phyloP scores from a whole-genome alignment of 1,140 invertebrate genomes.

The Drosophila trapezifrons region DNA sequence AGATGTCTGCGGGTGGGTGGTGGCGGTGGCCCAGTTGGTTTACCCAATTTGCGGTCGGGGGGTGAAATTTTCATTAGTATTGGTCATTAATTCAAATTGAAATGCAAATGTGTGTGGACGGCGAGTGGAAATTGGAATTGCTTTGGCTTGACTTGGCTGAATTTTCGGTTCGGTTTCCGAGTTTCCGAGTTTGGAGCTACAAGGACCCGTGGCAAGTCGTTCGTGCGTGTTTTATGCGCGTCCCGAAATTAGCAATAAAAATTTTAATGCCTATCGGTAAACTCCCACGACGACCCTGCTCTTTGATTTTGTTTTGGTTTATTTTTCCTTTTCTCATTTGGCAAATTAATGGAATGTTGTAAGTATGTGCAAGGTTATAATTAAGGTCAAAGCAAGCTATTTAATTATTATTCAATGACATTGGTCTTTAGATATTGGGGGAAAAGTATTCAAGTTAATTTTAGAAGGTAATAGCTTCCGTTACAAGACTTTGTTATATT shows the following conservation, averaged over 20 bases:
- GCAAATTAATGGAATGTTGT: conserved; percentile 28
- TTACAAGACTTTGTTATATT: too few species aligned
- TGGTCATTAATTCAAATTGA: conserved; percentile 82
- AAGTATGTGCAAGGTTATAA: conserved; percentile 23
- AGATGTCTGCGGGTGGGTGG: conserved; percentile 87
- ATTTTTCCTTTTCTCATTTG: conserved; percentile 13
- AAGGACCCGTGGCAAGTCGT: conserved; percentile 26
- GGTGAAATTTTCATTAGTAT: conserved; percentile 77
- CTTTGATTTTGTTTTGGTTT: conserved; percentile 14
- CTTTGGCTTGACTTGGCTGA: conserved; percentile 29
- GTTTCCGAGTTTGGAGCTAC: not conserved
- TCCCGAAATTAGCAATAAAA: conserved; percentile 78
- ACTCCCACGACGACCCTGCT: conserved; percentile 10
- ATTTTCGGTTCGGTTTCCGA: conserved; percentile 4
- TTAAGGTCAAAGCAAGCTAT: conserved; percentile 2
- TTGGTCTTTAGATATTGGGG: not conserved
- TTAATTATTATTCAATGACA: not conserved
- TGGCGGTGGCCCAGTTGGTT: conserved; percentile 20
- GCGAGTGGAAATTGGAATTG: conserved; percentile 55
- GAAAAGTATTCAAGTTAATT: not conserved
- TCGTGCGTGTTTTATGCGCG: conserved; percentile 73
- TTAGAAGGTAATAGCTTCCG: too few species aligned
- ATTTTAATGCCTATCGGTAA: conserved; percentile 68
- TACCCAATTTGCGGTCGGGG: conserved; percentile 43
- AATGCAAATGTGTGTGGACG: conserved; percentile 68